Percentiles rank a stretch among this genome's conserved stretches.
phyloP scores from a whole-genome alignment of 2,888 invertebrate species.

The Cheilosia grossa region DNA sequence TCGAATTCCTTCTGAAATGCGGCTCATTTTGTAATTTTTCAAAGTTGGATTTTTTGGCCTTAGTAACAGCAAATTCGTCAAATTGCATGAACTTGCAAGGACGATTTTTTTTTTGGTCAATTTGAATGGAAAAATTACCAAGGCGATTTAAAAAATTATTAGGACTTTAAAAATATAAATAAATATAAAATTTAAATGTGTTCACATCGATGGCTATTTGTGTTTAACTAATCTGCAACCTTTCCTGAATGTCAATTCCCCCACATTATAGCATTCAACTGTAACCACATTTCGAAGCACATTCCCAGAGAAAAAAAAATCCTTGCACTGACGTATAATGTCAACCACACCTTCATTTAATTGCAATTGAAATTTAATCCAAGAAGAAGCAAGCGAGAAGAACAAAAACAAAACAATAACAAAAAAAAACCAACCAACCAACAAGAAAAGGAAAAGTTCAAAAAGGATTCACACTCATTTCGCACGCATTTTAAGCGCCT shows the following conservation, averaged over 20 bases:
- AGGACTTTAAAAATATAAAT: too few relatives aligned
- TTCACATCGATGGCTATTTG: too few relatives aligned
- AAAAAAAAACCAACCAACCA: conserved; percentile 8
- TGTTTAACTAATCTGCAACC: too few relatives aligned
- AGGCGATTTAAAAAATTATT: too few relatives aligned
- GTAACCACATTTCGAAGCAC: conserved; percentile 40
- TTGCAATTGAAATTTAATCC: conserved; percentile 73
- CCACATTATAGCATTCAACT: neutral
- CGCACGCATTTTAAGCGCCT: conserved; percentile 74
- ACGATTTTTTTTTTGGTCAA: too few relatives aligned
- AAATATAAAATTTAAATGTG: too few relatives aligned
- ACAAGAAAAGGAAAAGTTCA: conserved; percentile 57
- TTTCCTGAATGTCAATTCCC: neutral
- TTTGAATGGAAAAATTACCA: too few relatives aligned
- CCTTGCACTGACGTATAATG: conserved; percentile 18
- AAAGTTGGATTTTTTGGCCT: too few relatives aligned
- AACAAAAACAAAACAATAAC: neutral
- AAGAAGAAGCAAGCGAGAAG: conserved; percentile 16
- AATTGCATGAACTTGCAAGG: too few relatives aligned
- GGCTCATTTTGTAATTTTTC: too few relatives aligned
- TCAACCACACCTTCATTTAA: conserved; percentile 64
- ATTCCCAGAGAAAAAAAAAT: neutral
- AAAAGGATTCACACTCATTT: conserved; percentile 74
- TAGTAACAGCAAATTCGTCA: too few relatives aligned
- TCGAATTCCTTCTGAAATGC: too few relatives aligned